Conservation (phyloP, 64 coral and sea anemone genomes). For the Actinia equina region DNA sequence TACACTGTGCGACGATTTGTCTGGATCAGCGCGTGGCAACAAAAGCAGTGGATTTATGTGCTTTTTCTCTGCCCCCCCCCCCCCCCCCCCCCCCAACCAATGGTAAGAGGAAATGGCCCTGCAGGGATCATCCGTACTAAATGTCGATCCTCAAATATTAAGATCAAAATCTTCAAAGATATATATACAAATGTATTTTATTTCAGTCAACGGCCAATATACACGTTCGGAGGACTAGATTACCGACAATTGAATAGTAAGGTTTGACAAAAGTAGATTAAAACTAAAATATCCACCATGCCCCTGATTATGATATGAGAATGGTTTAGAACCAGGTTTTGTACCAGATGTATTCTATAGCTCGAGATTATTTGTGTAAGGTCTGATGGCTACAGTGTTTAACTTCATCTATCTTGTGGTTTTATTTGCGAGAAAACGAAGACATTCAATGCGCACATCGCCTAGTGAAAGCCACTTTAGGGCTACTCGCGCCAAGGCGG, state of each 20-base stretch:
- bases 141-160: no score
- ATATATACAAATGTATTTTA: conserved; percentile 29
- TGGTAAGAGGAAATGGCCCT: no score
- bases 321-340: not conserved
- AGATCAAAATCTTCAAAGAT: not conserved
- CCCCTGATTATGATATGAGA: not conserved
- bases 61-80: no score
- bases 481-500: no score
- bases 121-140: no score
- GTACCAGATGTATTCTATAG: conserved; percentile 4
- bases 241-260: conserved; percentile 7
- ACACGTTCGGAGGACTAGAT: conserved; percentile 32
- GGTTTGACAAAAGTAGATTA: conserved; percentile 19
- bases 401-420: not conserved
- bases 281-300: conserved; percentile 26
- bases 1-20: no score
- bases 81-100: no score
- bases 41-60: no score
- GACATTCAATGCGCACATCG: not conserved
- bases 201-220: conserved; percentile 23
- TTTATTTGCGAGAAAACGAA: not conserved
- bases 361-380: not conserved
- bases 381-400: not conserved
- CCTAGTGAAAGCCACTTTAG: no score
- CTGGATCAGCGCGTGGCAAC: no score